Evolutionary conservation across 2,113 vertebrate species (phyloP).

Genomic region (Nansenia antarctica): DNA sequence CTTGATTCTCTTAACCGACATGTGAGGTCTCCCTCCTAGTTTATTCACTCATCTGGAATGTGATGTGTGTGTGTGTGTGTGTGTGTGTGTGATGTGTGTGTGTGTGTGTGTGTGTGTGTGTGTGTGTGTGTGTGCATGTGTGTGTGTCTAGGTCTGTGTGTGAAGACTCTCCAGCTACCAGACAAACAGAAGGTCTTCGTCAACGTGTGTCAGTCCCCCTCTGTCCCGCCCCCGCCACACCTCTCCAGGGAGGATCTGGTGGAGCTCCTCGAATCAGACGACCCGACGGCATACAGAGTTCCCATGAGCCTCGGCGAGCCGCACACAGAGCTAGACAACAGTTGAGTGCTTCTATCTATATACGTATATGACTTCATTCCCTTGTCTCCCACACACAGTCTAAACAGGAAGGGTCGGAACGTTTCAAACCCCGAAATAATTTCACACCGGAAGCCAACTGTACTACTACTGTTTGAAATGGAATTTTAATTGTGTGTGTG

Average conservation of each 20-base stretch:
- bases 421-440: no score
- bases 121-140: not conserved
- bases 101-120: conserved; percentile 1
- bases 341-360: no score
- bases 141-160: conserved; percentile 78
- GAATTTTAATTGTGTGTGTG: not conserved
- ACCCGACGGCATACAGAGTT: conserved; percentile 82
- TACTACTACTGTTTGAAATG: not conserved
- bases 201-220: conserved; percentile 85
- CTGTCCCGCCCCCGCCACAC: conserved; percentile 81
- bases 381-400: no score
- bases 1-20: no score
- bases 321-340: conserved; percentile 85
- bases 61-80: no score
- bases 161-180: conserved; percentile 77
- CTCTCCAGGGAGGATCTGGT: conserved; percentile 81
- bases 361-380: no score
- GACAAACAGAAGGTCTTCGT: conserved; percentile 82
- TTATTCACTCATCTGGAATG: no score
- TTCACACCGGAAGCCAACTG: not conserved
- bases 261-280: conserved; percentile 84
- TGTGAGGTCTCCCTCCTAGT: no score
- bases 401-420: no score
- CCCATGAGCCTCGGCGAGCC: conserved; percentile 92
- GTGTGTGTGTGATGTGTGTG: no score